These are phyloP conservation scores for Rhagium mordax DNA, from an alignment of 2,888 invertebrate genomes.

Conservation along the genomic window DNA sequence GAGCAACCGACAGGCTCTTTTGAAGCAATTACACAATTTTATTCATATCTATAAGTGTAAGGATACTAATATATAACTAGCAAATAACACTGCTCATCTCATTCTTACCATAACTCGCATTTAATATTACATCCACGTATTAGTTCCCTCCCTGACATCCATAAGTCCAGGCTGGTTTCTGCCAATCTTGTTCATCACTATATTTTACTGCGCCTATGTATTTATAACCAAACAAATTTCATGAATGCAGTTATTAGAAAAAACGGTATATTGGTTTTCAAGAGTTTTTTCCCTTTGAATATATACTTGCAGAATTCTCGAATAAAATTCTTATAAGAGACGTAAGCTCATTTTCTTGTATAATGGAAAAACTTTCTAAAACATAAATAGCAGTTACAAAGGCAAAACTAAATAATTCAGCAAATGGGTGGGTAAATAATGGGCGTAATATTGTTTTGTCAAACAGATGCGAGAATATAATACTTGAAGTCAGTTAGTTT, in stretches of 20 bases:
- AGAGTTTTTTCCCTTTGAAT: not conserved
- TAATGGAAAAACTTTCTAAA: not conserved
- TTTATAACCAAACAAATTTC: not conserved
- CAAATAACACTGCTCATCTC: no score
- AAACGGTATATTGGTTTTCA: not conserved
- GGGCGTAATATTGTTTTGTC: not conserved
- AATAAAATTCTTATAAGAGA: not conserved
- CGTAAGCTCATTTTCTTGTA: not conserved
- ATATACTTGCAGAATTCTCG: not conserved
- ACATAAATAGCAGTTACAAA: not conserved
- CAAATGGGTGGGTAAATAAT: not conserved
- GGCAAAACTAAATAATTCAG: not conserved
- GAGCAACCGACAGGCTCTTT: no score
- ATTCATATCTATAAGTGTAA: no score
- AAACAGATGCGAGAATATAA: not conserved
- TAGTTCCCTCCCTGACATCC: no score
- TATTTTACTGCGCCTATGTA: no score
- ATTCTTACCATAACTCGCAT: no score
- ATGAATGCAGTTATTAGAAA: not conserved
- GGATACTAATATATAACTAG: no score
- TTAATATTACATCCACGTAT: no score
- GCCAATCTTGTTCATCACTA: no score
- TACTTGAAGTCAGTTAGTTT: no score
- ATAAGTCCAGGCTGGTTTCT: no score
- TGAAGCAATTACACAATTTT: no score